Base-by-base conservation (phyloP, 2,797 vertebrate genomes). In the Silurus aristotelis region DNA sequence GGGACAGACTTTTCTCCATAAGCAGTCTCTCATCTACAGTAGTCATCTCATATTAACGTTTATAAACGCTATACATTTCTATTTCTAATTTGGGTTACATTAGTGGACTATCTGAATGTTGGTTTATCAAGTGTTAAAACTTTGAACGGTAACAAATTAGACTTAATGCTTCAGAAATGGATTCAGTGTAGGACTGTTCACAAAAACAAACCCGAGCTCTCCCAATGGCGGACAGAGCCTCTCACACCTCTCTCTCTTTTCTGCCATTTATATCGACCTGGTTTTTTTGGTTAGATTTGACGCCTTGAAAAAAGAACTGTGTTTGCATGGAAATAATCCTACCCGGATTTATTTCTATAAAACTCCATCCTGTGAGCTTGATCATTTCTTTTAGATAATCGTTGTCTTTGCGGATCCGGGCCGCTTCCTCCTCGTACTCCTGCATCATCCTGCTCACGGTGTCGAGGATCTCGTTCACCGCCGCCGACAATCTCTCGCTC, bases 371-470 rank as follows among this genome's bases (percentile, higher is more conserved):
- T 0, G 88, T 68, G 27, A 82, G 48, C 72, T 86, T 86, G 48
- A 91, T 68, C 87, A 89, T 85, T 83, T 89, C 80, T 85, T 90
- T 90, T 0, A 91, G 86, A n/a, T 85, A 61, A 1, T 90, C 48
- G 76, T 91, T 91, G 52, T 91, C 90, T 86, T 85, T 84, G 10
- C 83, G 76, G 17, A 89, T 84, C 38, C 89, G 87, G 17, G 77
- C 83, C n/a, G 90, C 88, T 85, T 91, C 90, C 78, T 91, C 88
- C 79, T 91, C 89, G 52, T 87, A 91, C 77, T 91, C 88, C 55
- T 83, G 84, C 38, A 91, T 83, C 58, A 89, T 90, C 71, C 78
- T 87, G 43, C 66, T 87, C 52, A 91, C 90, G 0, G 88, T 89
- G 73, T 86, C 80, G 12, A 91, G 63, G 38, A 91, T 91, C 90